Base-by-base conservation (phyloP, 2,113 vertebrate species). In the Coreoperca whiteheadi region DNA sequence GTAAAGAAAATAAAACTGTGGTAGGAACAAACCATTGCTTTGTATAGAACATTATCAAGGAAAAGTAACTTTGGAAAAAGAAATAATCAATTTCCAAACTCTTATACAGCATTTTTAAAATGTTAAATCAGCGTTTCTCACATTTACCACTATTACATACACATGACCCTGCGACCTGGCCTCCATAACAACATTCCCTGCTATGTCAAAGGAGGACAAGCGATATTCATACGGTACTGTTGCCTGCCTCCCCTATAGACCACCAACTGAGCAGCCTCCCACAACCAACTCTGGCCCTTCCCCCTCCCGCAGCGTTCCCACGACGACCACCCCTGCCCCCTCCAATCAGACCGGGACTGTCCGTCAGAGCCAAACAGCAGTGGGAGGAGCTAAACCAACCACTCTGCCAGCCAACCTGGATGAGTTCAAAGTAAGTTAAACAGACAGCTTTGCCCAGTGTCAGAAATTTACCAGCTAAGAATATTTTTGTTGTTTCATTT, bases 341-440 rank as follows among this genome's bases (percentile, higher is more conserved):
- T 89, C 96, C 3, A 94, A 68, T 87, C 93, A 96, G 37, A 86
- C 82, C 2, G 94, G 93, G 37, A 86, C 95, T 10, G 87, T 88
- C 59, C 96, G 97, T 41, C 97, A 96, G 81, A 97, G 94, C 86
- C 95, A 95, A 80, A 91, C 94, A 30, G 84, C 89, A 0, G 84
- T 91, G 30, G 92, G 93, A 0, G 89, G 92, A 56, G 93, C 95
- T 91, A 99, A 97, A 86, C 97, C 95, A 0, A 88, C 94, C 60
- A 86, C 91, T 54, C 95, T 99, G 89, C 98, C 98, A 20, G 89
- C 96, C 89, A 99, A 98, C 93, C 94, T 99, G 75, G 98, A 99
- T 12, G 98, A 99, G 82, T 97, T 99, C 95, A 99, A 99, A 96
- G 98, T 98, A 91, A 90, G 30, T 60, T 41, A 20, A 50, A 32